Evolutionary conservation across 1,140 invertebrate species (phyloP).

Genomic region (Ostrea edulis): DNA sequence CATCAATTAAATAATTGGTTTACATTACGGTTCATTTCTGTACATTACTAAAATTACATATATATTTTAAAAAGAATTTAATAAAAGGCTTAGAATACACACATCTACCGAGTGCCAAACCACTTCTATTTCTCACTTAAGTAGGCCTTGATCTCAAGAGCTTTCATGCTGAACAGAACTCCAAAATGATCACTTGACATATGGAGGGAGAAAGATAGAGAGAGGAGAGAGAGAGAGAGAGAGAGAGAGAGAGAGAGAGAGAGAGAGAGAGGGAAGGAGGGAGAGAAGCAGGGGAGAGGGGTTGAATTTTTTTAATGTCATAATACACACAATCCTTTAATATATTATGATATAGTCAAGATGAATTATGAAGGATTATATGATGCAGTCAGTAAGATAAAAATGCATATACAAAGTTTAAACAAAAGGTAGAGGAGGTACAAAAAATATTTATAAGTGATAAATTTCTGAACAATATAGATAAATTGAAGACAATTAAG

Average conservation of each 20-base stretch:
- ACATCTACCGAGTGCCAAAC: background rate
- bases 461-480: too few relatives aligned
- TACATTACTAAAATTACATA: slow-evolving; percentile 13
- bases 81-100: background rate
- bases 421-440: too few relatives aligned
- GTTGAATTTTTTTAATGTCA: too few relatives aligned
- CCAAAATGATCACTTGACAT: background rate
- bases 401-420: too few relatives aligned
- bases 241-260: slow-evolving; percentile 45
- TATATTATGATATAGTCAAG: too few relatives aligned
- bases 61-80: background rate
- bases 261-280: slow-evolving; percentile 23
- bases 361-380: too few relatives aligned
- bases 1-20: slow-evolving; percentile 20
- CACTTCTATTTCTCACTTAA: background rate
- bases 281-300: background rate
- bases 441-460: too few relatives aligned
- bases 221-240: slow-evolving; percentile 53
- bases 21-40: background rate
- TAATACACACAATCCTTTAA: too few relatives aligned
- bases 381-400: too few relatives aligned
- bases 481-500: too few relatives aligned
- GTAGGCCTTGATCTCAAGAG: background rate
- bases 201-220: slow-evolving; percentile 40
- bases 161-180: background rate